Evolutionary conservation across 2,113 vertebrate genomes (phyloP).

Genomic region (Gadus macrocephalus): DNA sequence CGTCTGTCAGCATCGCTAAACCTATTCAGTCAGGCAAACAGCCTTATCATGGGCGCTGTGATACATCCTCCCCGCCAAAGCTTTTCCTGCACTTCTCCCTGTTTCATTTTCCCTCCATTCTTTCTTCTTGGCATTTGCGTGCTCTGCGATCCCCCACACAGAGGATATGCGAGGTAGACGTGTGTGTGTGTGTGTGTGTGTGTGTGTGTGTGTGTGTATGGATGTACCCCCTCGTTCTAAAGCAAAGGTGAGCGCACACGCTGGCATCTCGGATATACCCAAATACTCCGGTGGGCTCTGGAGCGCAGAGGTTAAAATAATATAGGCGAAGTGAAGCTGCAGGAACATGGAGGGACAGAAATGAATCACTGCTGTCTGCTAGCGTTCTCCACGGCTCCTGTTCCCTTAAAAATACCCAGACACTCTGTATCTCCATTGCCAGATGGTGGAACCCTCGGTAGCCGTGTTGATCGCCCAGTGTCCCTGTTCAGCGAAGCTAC

Average conservation of each 20-base stretch:
- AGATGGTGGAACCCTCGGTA: conserved; percentile 44
- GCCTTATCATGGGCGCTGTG: conserved; percentile 52
- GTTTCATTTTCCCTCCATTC: background rate
- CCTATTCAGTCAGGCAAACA: conserved; percentile 32
- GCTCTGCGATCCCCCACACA: conserved; percentile 22
- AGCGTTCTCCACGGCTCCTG: conserved; percentile 33
- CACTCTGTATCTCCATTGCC: conserved; percentile 43
- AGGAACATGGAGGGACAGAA: conserved; percentile 28
- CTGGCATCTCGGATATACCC: conserved; percentile 42
- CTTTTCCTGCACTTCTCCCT: conserved; percentile 11
- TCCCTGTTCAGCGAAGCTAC: too few relatives aligned
- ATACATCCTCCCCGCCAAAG: conserved; percentile 41
- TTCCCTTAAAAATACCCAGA: conserved; percentile 41
- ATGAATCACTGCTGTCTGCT: conserved; percentile 51
- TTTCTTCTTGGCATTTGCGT: background rate
- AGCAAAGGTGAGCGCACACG: conserved; percentile 40
- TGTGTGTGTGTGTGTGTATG: too few relatives aligned
- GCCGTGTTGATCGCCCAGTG: conserved; percentile 6
- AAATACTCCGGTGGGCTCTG: conserved; percentile 13
- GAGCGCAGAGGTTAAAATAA: conserved; percentile 51
- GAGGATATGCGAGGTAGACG: conserved; percentile 30
- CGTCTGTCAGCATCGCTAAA: conserved; percentile 37
- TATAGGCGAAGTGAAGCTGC: conserved; percentile 28
- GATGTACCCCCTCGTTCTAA: conserved; percentile 17
- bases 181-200: conserved; percentile 19